phyloP scores from a whole-genome alignment of 2,797 vertebrate genomes.

The Argyrosomus regius region DNA sequence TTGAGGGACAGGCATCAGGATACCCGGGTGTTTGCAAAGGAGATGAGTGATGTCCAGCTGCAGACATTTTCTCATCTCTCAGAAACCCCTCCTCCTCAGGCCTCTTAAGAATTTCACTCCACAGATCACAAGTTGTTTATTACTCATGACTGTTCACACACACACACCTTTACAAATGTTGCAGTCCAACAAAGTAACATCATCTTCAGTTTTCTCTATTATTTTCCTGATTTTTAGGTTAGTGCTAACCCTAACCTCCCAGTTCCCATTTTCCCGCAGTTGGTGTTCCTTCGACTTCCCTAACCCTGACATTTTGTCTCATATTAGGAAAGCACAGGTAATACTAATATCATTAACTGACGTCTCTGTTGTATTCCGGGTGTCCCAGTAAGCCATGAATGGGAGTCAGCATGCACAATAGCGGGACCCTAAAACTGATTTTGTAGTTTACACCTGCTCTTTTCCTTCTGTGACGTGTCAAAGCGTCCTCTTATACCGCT shows the following conservation, averaged over 20 bases:
- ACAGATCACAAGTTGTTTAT: not conserved
- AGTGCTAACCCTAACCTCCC: no score
- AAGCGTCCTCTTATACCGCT: not conserved
- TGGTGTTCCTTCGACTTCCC: no score
- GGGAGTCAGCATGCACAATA: not conserved
- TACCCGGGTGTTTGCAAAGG: not conserved
- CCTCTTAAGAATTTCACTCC: slow-evolving; percentile 7
- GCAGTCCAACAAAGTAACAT: not conserved
- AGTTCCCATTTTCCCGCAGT: no score
- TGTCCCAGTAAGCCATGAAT: not conserved
- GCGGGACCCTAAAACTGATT: not conserved
- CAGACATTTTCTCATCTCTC: slow-evolving; percentile 12
- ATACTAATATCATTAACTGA: not conserved
- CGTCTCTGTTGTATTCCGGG: not conserved
- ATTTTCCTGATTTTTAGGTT: no score
- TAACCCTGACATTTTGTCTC: not conserved
- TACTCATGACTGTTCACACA: not conserved
- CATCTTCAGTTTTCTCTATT: not conserved
- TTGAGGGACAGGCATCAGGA: slow-evolving; percentile 26
- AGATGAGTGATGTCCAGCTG: slow-evolving; percentile 49
- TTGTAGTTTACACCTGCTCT: not conserved
- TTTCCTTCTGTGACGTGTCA: no score
- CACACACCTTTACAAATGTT: not conserved
- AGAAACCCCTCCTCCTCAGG: not conserved
- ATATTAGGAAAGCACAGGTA: not conserved